phyloP scores from a whole-genome alignment of 2,888 invertebrate genomes.

The Nephrotoma guestfalica region DNA sequence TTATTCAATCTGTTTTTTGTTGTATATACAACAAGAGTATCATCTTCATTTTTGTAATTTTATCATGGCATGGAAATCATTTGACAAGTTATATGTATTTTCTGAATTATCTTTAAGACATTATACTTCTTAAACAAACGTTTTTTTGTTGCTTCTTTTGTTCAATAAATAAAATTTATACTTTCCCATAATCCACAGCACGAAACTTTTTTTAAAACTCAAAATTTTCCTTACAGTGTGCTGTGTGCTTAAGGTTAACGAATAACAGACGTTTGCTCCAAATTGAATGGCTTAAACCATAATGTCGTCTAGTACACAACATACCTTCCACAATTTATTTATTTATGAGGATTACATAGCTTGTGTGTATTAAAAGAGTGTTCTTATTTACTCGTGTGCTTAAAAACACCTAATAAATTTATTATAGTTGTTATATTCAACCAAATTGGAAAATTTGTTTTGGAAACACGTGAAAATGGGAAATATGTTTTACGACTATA shows the following conservation, averaged over 20 bases:
- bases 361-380: not conserved
- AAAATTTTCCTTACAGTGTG: not conserved
- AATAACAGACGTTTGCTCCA: not conserved
- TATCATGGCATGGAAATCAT: not conserved
- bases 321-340: not conserved
- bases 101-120: not conserved
- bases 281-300: not conserved
- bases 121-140: not conserved
- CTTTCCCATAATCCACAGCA: not conserved
- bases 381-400: not conserved
- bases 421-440: not conserved
- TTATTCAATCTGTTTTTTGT: not conserved
- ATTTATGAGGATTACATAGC: not conserved
- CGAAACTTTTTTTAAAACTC: not conserved
- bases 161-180: not conserved
- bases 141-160: not conserved
- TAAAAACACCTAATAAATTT: not conserved
- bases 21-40: not conserved
- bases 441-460: not conserved
- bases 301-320: not conserved
- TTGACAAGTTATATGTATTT: not conserved
- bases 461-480: not conserved
- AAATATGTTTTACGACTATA: not conserved
- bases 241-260: not conserved
- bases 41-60: not conserved